phyloP scores from a whole-genome alignment of 2,888 invertebrate species.

The Nezara viridula region DNA sequence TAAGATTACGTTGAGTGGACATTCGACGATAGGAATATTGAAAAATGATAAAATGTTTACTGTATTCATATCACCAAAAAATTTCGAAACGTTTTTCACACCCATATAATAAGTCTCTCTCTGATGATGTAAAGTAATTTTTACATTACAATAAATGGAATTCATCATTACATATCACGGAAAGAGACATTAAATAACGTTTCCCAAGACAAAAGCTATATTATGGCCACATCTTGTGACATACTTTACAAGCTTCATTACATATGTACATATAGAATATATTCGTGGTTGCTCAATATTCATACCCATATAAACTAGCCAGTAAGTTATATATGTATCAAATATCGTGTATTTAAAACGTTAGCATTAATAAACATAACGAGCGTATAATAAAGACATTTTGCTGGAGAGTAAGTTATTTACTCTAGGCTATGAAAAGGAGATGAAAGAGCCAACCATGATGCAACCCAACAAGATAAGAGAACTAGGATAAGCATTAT shows the following conservation, averaged over 20 bases:
- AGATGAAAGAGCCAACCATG: neutral
- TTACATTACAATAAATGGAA: neutral
- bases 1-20: too few species aligned
- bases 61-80: neutral
- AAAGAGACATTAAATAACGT: neutral
- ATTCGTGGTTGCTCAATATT: constrained; percentile 16
- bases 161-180: neutral
- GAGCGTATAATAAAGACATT: neutral
- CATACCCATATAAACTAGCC: neutral
- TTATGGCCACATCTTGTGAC: constrained; percentile 13
- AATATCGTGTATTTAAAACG: neutral
- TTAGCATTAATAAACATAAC: neutral
- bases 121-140: neutral
- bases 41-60: too few species aligned
- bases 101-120: neutral
- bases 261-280: constrained; percentile 37
- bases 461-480: constrained; percentile 24
- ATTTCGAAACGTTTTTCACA: neutral
- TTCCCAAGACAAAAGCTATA: constrained; percentile 19
- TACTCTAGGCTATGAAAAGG: neutral
- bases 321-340: constrained; percentile 3
- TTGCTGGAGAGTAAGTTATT: neutral
- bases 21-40: too few species aligned
- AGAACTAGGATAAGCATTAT: constrained; percentile 30
- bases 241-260: constrained; percentile 34